A percentile compares a stretch with the other conserved stretches of the same genome.
These are phyloP conservation scores for Lytechinus pictus DNA, from an alignment of 35 echinoderm and acorn worm species.

Conservation along the genomic window DNA sequence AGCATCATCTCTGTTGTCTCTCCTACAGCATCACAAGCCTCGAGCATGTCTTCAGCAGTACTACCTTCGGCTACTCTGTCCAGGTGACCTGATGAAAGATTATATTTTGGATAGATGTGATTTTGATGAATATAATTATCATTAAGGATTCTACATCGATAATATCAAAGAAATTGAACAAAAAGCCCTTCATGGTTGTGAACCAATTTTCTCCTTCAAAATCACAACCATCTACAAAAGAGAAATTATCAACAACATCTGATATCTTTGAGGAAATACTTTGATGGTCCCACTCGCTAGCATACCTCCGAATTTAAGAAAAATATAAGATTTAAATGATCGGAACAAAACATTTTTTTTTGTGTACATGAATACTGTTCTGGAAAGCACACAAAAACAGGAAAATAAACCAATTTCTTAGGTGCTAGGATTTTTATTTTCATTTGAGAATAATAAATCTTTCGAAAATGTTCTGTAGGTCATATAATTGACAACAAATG, in stretches of 20 bases:
- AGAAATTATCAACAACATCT: too few species aligned
- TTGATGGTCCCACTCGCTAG: too few species aligned
- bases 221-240: too few species aligned
- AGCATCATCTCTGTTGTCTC: constrained; percentile 81
- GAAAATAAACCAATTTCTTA: background rate
- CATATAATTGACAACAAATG: too few species aligned
- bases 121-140: background rate
- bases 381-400: background rate
- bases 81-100: constrained; percentile 75
- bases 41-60: constrained; percentile 91
- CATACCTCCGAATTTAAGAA: too few species aligned
- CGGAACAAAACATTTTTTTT: too few species aligned
- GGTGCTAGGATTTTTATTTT: background rate
- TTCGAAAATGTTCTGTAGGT: too few species aligned
- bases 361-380: too few species aligned
- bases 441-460: too few species aligned
- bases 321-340: too few species aligned
- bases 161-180: background rate
- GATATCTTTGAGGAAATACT: too few species aligned
- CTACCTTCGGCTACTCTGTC: constrained; percentile 93
- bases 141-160: background rate
- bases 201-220: too few species aligned
- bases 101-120: background rate
- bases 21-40: constrained; percentile 79
- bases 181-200: background rate